These are phyloP conservation scores for Lemur catta DNA, from an alignment of 2,797 vertebrate species.

Conservation along the genomic window DNA sequence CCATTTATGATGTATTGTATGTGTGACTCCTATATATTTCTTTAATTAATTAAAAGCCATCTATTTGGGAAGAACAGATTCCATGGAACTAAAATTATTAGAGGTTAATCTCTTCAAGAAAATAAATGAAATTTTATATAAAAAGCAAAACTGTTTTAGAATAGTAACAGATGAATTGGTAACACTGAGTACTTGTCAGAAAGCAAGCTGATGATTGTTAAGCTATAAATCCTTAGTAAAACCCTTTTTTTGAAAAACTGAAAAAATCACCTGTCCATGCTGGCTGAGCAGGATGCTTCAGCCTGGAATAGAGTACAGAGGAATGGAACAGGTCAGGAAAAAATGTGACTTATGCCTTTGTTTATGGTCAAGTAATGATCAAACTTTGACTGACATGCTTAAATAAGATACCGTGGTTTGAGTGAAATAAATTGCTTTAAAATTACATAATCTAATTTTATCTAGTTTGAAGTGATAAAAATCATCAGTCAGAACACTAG, in stretches of 20 bases:
- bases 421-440: background rate
- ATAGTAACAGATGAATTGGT: background rate
- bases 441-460: background rate
- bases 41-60: conserved; percentile 5
- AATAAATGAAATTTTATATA: background rate
- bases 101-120: background rate
- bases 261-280: background rate
- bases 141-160: background rate
- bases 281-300: background rate
- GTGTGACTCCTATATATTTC: background rate
- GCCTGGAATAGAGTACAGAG: background rate
- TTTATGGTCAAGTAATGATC: background rate
- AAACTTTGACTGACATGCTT: background rate
- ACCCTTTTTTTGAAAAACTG: background rate
- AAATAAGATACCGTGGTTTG: background rate
- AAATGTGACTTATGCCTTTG: background rate
- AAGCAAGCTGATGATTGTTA: background rate
- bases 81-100: background rate
- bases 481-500: background rate
- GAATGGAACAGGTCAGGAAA: background rate
- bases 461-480: conserved; percentile 21
- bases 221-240: background rate
- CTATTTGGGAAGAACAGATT: background rate
- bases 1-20: conserved; percentile 32
- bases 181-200: background rate